Percentiles rank a stretch among this genome's conserved stretches.
Conservation (phyloP, 2,888 invertebrate species). For the Xanthorhoe spadicearia region DNA sequence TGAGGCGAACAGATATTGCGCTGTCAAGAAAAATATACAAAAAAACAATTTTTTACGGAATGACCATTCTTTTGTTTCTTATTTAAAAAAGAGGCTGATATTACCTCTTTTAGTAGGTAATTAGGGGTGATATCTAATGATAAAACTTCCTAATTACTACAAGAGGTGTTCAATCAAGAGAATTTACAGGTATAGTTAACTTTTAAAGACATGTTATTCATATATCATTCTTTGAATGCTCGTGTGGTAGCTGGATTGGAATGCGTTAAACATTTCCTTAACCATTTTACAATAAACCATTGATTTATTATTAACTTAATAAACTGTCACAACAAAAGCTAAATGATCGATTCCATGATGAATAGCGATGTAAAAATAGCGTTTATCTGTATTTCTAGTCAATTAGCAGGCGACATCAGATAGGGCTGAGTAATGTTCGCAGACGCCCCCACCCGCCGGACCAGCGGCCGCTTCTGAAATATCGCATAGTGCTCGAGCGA, state of each 20-base stretch:
- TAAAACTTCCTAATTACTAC: no score
- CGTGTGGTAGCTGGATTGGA: no score
- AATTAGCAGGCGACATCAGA: slow-evolving; percentile 82
- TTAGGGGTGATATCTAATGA: no score
- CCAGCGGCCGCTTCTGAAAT: slow-evolving; percentile 33
- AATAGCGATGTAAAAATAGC: slow-evolving; percentile 70
- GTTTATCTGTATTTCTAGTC: slow-evolving; percentile 82
- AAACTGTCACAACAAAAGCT: slow-evolving; percentile 5
- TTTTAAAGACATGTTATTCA: no score
- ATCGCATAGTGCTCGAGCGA: slow-evolving; percentile 22
- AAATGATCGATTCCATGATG: slow-evolving; percentile 58
- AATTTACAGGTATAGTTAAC: no score
- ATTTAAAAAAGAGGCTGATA: no score
- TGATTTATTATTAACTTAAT: no score
- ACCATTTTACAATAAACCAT: no score
- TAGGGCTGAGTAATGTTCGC: slow-evolving; percentile 75
- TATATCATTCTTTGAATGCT: no score
- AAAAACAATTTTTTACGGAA: not conserved
- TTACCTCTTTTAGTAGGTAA: no score
- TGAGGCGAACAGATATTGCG: not conserved
- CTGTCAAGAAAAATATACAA: not conserved
- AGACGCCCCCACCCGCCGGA: slow-evolving; percentile 35
- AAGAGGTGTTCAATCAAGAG: no score
- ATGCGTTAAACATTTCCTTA: no score
- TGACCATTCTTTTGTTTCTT: not conserved